Evolutionary conservation across 2,797 vertebrate genomes (phyloP).

Genomic region (Manis pentadactyla): DNA sequence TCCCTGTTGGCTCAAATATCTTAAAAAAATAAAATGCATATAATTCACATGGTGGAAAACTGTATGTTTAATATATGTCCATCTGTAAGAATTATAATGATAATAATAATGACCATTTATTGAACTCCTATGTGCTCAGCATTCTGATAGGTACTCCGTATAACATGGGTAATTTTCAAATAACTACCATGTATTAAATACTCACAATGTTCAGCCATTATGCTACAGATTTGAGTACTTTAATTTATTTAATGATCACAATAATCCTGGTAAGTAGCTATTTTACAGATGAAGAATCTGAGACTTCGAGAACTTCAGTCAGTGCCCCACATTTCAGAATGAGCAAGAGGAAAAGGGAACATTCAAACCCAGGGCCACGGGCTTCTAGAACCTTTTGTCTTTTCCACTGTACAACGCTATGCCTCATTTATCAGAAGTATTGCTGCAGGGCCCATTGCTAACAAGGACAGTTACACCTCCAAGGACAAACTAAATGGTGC

Average conservation of each 20-base stretch:
- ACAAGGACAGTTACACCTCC: not conserved
- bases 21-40: slow-evolving; percentile 57
- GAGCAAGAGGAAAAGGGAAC: not conserved
- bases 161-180: slow-evolving; percentile 29
- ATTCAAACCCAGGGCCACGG: not conserved
- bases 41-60: slow-evolving; percentile 24
- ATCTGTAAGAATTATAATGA: slow-evolving; percentile 18
- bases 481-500: not conserved
- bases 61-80: not conserved
- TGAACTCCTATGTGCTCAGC: not conserved
- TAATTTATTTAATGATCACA: slow-evolving; percentile 2
- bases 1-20: slow-evolving; percentile 73
- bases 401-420: not conserved
- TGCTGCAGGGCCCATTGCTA: not conserved
- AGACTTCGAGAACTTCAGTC: not conserved
- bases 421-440: not conserved
- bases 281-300: slow-evolving; percentile 30
- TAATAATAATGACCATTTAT: slow-evolving; percentile 14
- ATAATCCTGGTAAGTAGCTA: not conserved
- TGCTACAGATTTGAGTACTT: not conserved
- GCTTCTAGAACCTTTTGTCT: not conserved
- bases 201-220: not conserved
- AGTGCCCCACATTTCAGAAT: not conserved
- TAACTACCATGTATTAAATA: slow-evolving; percentile 28
- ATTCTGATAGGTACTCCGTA: not conserved